Base-by-base conservation (phyloP, 2,113 vertebrate genomes). In the Microtus richardsoni region DNA sequence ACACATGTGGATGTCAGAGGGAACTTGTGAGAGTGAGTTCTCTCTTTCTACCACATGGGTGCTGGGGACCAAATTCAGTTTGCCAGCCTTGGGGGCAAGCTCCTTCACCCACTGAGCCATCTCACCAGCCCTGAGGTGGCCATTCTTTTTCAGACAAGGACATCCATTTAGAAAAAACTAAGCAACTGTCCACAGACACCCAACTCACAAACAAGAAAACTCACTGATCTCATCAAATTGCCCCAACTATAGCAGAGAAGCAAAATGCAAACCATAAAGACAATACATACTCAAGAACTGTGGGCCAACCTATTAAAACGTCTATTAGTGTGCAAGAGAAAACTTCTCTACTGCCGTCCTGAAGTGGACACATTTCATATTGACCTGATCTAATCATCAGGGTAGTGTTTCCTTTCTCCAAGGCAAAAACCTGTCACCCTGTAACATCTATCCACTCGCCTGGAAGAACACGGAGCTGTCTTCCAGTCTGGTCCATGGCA, bases 151-250 rank as follows among this genome's bases (percentile, higher is more conserved):
- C 0, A 92, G 24, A 80, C 22, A 12, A 95, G 58, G 5, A 92
- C 26, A 89, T 49, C 26, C 36, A 73, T n/a, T 89, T 47, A 82
- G 68, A 89, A 92, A 92, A 94, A 82, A 47, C 68, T 82, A 82
- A 87, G n/a, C 90, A 52, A 87, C 49, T 52, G 30, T 60, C 62
- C 49, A 39, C 5, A 8, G 83, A 73, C 36, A 70, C 62, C 30
- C 73, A 74, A 64, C 17, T 49, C 89, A 28, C 19, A 78, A 54
- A 9, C 89, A 44, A 88, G 21, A 16, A 17, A 78, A 7, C 41
- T 11, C 41, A 58, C 73, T 77, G 85, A 47, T 64, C 58, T 30
- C 96, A 89, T 44, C 52, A 82, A 26, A 16, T 54, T 74, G 36
- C 66, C 39, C 83, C n/a, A 0, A 52, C 19, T 66, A 47, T 0